phyloP scores from a whole-genome alignment of 2,888 invertebrate species.

The Xanthorhoe designata region DNA sequence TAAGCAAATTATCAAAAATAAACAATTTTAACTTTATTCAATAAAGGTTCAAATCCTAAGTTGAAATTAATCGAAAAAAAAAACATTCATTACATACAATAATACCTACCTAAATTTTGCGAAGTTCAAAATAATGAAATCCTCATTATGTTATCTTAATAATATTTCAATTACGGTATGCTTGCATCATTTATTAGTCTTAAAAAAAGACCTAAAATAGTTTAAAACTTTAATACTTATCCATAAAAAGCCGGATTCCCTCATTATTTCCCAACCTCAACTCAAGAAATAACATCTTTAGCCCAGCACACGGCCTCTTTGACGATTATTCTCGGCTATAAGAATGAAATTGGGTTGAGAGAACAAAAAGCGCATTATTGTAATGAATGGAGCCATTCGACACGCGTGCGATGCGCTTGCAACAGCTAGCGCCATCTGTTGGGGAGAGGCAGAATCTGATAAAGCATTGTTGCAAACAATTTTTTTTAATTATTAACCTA shows the following conservation, averaged over 20 bases:
- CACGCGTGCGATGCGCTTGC: constrained; percentile 43
- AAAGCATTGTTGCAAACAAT: too few species aligned
- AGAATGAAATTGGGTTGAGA: constrained; percentile 72
- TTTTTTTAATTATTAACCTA: too few species aligned
- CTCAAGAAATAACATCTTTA: constrained; percentile 62
- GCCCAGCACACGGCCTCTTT: constrained; percentile 69
- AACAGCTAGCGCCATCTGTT: constrained; percentile 47
- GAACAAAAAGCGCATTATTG: constrained; percentile 63
- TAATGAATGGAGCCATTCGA: constrained; percentile 46
- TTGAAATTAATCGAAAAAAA: too few species aligned
- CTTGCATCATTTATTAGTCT: not conserved
- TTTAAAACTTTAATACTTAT: too few species aligned
- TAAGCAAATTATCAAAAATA: too few species aligned
- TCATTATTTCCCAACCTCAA: constrained; percentile 11
- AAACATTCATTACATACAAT: too few species aligned
- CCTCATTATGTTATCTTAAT: too few species aligned
- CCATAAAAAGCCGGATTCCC: constrained; percentile 13
- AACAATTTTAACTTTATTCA: too few species aligned
- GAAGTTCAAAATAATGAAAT: too few species aligned
- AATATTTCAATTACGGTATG: too few species aligned
- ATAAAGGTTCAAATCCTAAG: too few species aligned
- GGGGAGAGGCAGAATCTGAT: constrained; percentile 15
- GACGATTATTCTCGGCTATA: constrained; percentile 75
- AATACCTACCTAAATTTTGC: too few species aligned
- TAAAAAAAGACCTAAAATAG: not conserved